A percentile compares a stretch with the other conserved stretches of the same genome.
Evolutionary conservation across 2,888 invertebrate genomes (phyloP).

Genomic region (Camptogramma bilineatum): DNA sequence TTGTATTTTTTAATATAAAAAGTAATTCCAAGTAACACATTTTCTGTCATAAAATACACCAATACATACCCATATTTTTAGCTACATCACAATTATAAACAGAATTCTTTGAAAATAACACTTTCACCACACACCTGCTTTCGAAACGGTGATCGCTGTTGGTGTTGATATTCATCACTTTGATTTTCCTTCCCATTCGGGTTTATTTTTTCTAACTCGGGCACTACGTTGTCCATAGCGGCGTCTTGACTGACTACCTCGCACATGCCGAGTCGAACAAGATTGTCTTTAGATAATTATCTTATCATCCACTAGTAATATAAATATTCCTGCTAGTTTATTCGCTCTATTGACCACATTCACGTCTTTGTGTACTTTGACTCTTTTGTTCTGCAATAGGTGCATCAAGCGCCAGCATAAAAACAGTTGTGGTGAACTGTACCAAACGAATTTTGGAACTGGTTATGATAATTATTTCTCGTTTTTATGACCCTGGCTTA

Average conservation of each 20-base stretch:
- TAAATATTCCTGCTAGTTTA: constrained; percentile 28
- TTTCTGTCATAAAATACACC: background rate
- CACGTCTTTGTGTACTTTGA: background rate
- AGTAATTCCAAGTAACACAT: background rate
- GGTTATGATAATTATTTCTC: constrained; percentile 34
- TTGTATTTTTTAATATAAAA: background rate
- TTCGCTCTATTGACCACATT: background rate
- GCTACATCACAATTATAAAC: background rate
- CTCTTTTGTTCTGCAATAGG: background rate
- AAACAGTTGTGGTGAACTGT: constrained; percentile 26
- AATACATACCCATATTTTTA: background rate
- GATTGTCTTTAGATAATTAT: constrained; percentile 50
- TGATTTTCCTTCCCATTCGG: constrained; percentile 57
- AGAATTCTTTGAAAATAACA: constrained; percentile 27
- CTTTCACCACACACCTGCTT: constrained; percentile 71
- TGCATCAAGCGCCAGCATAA: background rate
- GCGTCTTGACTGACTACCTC: constrained; percentile 55
- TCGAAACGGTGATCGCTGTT: constrained; percentile 58
- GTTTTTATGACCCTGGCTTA: constrained; percentile 32
- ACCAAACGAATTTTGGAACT: constrained; percentile 33
- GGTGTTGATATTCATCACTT: constrained; percentile 51
- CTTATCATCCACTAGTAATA: constrained; percentile 56
- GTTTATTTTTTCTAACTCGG: constrained; percentile 72
- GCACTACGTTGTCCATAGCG: constrained; percentile 63
- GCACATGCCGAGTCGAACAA: constrained; percentile 47